phyloP scores from a whole-genome alignment of 2,888 invertebrate species.

The Drosophila mayaguana region DNA sequence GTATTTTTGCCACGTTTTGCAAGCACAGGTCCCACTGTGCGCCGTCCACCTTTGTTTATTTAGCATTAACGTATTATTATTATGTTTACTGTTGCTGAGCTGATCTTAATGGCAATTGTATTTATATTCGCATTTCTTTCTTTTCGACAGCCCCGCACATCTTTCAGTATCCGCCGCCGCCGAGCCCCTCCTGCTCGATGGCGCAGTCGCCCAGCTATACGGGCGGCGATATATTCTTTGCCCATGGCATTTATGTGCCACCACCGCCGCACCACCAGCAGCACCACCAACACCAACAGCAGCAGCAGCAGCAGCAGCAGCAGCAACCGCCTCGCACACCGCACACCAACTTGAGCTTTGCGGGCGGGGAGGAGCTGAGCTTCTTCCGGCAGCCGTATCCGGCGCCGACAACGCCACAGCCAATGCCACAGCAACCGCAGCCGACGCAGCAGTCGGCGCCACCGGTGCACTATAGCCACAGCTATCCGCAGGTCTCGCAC shows the following conservation, averaged over 20 bases:
- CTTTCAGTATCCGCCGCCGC: constrained; percentile 84
- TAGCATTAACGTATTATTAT: constrained; percentile 1
- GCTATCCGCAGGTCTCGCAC: constrained; percentile 70
- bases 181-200: constrained; percentile 84
- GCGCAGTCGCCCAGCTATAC: constrained; percentile 79
- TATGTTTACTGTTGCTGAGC: constrained; percentile 7
- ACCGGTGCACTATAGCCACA: constrained; percentile 75
- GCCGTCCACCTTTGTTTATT: constrained; percentile 56
- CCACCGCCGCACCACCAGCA: constrained; percentile 49
- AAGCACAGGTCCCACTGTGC: neutral
- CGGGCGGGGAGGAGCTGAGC: constrained; percentile 81
- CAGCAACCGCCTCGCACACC: constrained; percentile 67
- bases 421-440: constrained; percentile 67
- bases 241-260: constrained; percentile 71
- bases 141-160: constrained; percentile 80
- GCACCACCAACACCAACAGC: neutral
- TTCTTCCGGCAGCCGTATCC: constrained; percentile 81
- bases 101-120: constrained; percentile 21
- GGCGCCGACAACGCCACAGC: constrained; percentile 72
- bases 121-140: constrained; percentile 43
- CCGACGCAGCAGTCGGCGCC: constrained; percentile 82
- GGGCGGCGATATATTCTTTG: constrained; percentile 84
- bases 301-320: neutral
- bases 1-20: neutral
- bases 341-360: constrained; percentile 82